These are phyloP conservation scores for Petroica traversi DNA, from an alignment of 2,113 vertebrate genomes.

Conservation along the genomic window DNA sequence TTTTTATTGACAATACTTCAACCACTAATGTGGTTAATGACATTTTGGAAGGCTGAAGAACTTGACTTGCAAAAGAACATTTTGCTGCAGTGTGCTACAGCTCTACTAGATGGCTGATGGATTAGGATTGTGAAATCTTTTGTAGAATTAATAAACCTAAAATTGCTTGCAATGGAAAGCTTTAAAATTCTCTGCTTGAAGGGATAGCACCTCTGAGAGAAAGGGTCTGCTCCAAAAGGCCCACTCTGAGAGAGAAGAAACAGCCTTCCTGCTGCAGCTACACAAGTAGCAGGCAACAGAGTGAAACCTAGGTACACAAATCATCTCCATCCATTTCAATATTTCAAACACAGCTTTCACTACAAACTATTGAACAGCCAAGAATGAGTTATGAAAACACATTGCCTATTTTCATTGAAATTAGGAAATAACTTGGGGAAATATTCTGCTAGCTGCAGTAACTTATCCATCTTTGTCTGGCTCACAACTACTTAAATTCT, in stretches of 20 bases:
- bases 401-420: neutral
- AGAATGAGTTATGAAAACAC: neutral
- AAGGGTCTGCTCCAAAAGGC: neutral
- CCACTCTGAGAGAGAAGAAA: neutral
- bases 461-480: neutral
- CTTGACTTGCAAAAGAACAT: neutral
- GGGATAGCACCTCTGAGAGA: neutral
- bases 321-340: neutral
- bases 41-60: neutral
- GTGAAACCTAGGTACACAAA: neutral
- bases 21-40: neutral
- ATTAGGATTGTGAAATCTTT: neutral
- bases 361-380: neutral
- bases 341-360: neutral
- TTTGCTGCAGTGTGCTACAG: neutral
- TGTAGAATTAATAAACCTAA: neutral
- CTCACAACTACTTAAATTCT: neutral
- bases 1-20: neutral
- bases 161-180: neutral
- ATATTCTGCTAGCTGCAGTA: neutral
- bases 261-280: neutral
- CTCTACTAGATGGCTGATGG: neutral
- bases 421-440: neutral
- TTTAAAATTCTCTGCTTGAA: neutral
- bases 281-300: neutral